These are phyloP conservation scores for Stegodyphus mimosarum DNA, from an alignment of 1,140 invertebrate species.

Conservation along the genomic window DNA sequence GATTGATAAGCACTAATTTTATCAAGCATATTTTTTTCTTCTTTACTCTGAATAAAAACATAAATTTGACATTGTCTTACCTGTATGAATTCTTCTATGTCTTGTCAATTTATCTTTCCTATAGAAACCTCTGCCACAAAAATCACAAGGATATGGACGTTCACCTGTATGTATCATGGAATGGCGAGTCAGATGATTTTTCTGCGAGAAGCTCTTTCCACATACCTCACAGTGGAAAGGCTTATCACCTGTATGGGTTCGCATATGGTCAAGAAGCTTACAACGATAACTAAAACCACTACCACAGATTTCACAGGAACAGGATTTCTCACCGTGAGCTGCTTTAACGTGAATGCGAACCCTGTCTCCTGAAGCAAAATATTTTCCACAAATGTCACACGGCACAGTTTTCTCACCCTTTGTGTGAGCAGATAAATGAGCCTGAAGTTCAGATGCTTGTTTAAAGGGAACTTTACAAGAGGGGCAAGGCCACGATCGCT, in stretches of 20 bases:
- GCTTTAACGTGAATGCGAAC: slow-evolving; percentile 64
- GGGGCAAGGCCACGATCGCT: slow-evolving; percentile 64
- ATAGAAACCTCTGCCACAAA: slow-evolving; percentile 86
- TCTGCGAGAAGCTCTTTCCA: slow-evolving; percentile 64
- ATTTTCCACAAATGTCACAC: slow-evolving; percentile 64
- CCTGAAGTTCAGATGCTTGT: slow-evolving; percentile 64
- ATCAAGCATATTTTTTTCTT: too few relatives aligned
- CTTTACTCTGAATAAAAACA: background rate
- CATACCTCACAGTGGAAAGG: slow-evolving; percentile 65
- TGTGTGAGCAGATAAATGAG: slow-evolving; percentile 63
- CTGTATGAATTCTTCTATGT: slow-evolving; percentile 85
- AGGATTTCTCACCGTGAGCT: slow-evolving; percentile 60
- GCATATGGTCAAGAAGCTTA: slow-evolving; percentile 65
- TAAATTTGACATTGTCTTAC: slow-evolving; percentile 7
- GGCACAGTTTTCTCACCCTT: slow-evolving; percentile 64
- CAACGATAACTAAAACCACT: slow-evolving; percentile 65
- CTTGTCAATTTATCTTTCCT: slow-evolving; percentile 83
- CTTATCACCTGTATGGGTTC: slow-evolving; percentile 64
- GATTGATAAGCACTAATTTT: too few relatives aligned
- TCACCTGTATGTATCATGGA: slow-evolving; percentile 86
- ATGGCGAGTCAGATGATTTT: slow-evolving; percentile 65
- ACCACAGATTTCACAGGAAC: slow-evolving; percentile 64
- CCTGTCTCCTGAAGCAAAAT: slow-evolving; percentile 64
- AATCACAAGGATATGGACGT: slow-evolving; percentile 88
- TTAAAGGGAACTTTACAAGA: slow-evolving; percentile 65